Base-by-base conservation (phyloP, 2,797 vertebrate species). In the Hyperoplus lanceolatus region DNA sequence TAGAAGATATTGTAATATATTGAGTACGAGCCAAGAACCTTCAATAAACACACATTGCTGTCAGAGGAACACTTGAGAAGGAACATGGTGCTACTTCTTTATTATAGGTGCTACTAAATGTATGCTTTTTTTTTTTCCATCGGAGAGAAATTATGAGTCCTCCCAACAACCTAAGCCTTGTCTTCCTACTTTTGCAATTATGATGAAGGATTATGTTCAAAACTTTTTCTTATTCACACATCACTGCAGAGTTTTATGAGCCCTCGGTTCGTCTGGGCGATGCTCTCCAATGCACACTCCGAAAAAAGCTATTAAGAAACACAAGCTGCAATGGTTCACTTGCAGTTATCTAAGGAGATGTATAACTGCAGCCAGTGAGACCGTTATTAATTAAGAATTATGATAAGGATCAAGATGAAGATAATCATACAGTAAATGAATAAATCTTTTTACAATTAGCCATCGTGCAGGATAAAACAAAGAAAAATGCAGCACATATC, bases 41-140 rank as follows among this genome's bases (percentile, higher is more conserved):
- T 86, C 73, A 82, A 86, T 88, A 89, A 91, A 87, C 79, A 78
- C 36, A 75, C 71, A 87, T 56, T 29, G 67, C 73, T 82, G 79
- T 80, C 73, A 8, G 78, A 89, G 85, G 77, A 87, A 86, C 81
- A 82, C 79, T 88, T 86, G 61, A 61, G 59, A 79, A 81, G 79
- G 79, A 78, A 83, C 79, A 79, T 43, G 10, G 41, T 58, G 55
- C 69, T 77, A 81, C 88, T 74, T 85, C 77, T 77, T 75, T 62
- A 73, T 84, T 82, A 72, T 43, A 56, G 51, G n/a, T n/a, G n/a
- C 15, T 63, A 53, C 67, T 29, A 29, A 29, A 76, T 63, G 54
- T 75, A 50, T 80, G 59, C 49, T 72, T 60, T 55, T 73, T 60
- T 55, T 73, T 77, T 83, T 66, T 57, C 55, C 50, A 54, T 50